Evolutionary conservation across 2,113 vertebrate species (phyloP).

Genomic region (Spilogale gracilis): DNA sequence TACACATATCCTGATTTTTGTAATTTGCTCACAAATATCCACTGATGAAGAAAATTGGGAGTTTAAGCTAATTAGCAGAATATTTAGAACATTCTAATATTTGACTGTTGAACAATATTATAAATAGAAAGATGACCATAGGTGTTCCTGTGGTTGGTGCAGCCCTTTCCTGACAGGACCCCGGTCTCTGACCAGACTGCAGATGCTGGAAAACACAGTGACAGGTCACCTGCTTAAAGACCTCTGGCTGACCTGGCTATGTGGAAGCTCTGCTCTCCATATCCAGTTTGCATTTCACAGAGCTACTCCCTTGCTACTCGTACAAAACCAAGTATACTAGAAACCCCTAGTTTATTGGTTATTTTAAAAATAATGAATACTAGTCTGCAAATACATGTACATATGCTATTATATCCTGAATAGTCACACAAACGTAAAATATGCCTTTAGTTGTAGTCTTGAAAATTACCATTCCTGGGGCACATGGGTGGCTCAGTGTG

Average conservation of each 20-base stretch:
- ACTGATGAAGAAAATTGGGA: background rate
- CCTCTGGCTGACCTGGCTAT: accelerated
- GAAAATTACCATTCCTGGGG: constrained; percentile 7
- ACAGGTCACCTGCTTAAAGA: background rate
- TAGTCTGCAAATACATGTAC: background rate
- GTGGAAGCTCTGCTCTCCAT: background rate
- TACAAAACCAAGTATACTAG: background rate
- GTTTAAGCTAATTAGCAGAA: background rate
- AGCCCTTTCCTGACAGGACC: background rate
- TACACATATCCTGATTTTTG: background rate
- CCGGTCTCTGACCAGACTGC: background rate
- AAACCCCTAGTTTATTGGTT: background rate
- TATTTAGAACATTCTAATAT: background rate
- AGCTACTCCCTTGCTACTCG: background rate
- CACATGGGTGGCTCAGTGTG: too few species aligned
- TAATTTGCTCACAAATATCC: constrained; percentile 29
- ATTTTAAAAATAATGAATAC: background rate
- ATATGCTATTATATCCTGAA: background rate
- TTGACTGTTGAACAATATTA: background rate
- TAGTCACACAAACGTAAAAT: background rate
- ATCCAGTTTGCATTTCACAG: too few species aligned
- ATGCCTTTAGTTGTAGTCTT: background rate
- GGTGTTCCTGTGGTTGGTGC: accelerated
- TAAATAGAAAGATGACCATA: background rate
- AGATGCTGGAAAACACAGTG: background rate